Base-by-base conservation (phyloP, 1,140 invertebrate genomes). In the Centruroides vittatus region DNA sequence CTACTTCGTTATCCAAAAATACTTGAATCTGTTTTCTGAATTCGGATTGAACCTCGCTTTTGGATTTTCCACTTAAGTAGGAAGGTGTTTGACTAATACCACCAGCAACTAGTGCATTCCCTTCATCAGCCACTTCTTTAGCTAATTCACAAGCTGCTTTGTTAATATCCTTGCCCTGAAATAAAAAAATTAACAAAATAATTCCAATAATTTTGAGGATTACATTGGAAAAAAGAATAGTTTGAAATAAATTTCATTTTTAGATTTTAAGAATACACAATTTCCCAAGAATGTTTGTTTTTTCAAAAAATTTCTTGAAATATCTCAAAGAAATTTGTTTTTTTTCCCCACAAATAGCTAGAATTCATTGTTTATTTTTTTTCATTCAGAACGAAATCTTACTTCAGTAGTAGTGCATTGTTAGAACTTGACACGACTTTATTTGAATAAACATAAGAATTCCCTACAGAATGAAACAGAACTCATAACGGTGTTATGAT, bases 21-120 rank as follows among this genome's bases (percentile, higher is more conserved):
- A 74, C 75, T 35, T 73, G 58, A 11, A 75, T 66, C 59, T 76
- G 74, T 49, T 71, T 73, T 47, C 67, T 58, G 61, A 75, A 75
- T 60, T 73, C 72, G 3, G 62, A 64, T 64, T 76, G 71, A 0
- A 73, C 68, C 3, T 49, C 65, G 1, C 60, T 59, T 56, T 74
- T 73, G 12, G 61, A 55, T 7, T 58, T 53, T 1, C 69, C 70
- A 52, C 67, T 70, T 47, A 75, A 67, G 58, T 76, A 75, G 5
- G 72, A 65, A 4, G 74, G 74, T 0, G 74, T 76, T 60, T 75
- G 74, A 4, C 64, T 71, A 34, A 75, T 59, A 1, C 74, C 73
- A 3, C 74, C 74, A 3, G 68, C 65, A 7, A 70, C 69, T 35
- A 75, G 57, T 7, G 69, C 72, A 52, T 70, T 64, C 1, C 74